phyloP scores from a whole-genome alignment of 2,113 vertebrate genomes.

The Hucho hucho region DNA sequence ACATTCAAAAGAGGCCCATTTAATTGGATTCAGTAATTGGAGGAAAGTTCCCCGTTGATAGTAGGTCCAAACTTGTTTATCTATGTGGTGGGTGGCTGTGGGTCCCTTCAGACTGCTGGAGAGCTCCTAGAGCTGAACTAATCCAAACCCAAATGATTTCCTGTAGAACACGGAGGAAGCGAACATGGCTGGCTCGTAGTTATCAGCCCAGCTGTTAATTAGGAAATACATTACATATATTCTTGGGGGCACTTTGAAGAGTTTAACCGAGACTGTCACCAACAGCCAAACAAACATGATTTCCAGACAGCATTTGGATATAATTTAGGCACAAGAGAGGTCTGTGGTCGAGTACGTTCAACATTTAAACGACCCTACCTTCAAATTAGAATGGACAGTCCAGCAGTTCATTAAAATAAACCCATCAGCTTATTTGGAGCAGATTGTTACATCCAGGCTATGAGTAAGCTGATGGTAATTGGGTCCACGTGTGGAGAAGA shows the following conservation, averaged over 20 bases:
- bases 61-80: constrained; percentile 53
- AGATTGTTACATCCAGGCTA: constrained; percentile 31
- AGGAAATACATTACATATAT: constrained; percentile 46
- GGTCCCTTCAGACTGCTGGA: constrained; percentile 26
- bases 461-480: too few relatives aligned
- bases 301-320: constrained; percentile 19
- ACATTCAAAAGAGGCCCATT: background rate
- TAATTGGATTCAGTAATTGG: constrained; percentile 26
- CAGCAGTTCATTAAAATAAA: constrained; percentile 37
- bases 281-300: constrained; percentile 39
- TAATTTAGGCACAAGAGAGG: constrained; percentile 1
- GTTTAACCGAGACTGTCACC: constrained; percentile 29
- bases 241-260: constrained; percentile 34
- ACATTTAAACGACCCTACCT: background rate
- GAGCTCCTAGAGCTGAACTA: constrained; percentile 53
- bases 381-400: constrained; percentile 20
- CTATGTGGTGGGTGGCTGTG: constrained; percentile 23
- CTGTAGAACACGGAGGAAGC: constrained; percentile 28
- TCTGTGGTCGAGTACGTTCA: constrained; percentile 4
- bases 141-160: constrained; percentile 41
- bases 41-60: constrained; percentile 16
- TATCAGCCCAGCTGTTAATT: constrained; percentile 50
- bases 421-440: constrained; percentile 27
- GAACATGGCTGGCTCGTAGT: constrained; percentile 38
- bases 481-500: constrained; percentile 52